Evolutionary conservation across 2,888 invertebrate genomes (phyloP), one percentile per base, ranked within the genome.

Genomic region (Cyaniris semiargus): DNA sequence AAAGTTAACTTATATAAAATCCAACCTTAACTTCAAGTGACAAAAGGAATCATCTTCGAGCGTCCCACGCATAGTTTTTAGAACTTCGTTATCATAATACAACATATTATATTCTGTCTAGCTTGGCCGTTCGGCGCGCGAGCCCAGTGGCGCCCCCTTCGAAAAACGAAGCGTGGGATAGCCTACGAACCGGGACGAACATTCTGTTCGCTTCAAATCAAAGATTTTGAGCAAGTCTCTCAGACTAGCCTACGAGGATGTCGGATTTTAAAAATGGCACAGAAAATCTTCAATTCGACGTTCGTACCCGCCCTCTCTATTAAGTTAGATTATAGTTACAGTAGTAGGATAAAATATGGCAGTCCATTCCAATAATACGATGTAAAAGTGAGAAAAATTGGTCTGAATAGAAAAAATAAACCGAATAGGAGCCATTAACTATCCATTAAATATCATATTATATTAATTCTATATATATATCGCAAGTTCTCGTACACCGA

Each of bases 351-450:
- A 89, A 89, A 88, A 89, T 88, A 91, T 93, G 93, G 93, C 93
- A 93, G 93, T 93, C 89, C 90, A 88, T 89, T 89, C 86, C 86
- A 88, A 89, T 86, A 86, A 86, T 86, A 89, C 84, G 83, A 88
- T 90, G 90, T 91, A 90, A 90, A 91, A 90, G 87, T 90, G 90
- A 89, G 89, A 90, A 90, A 91, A 92, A 91, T 93, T 93, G 93
- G 93, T 93, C 93, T 89, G 89, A 91, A 89, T 88, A 86, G 85
- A 89, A 88, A 86, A 85, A 78, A 82, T 81, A 85, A 89, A 87
- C 83, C 81, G 84, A 87, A 86, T 80, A 84, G 85, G 89, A 89
- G 85, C 84, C 83, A 84, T 87, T 84, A 88, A 87, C 86, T 89
- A 88, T 85, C 83, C 84, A 85, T 87, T 87, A 89, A 85, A 87